phyloP scores from a whole-genome alignment of 2,113 vertebrate genomes.

The Etheostoma spectabile region DNA sequence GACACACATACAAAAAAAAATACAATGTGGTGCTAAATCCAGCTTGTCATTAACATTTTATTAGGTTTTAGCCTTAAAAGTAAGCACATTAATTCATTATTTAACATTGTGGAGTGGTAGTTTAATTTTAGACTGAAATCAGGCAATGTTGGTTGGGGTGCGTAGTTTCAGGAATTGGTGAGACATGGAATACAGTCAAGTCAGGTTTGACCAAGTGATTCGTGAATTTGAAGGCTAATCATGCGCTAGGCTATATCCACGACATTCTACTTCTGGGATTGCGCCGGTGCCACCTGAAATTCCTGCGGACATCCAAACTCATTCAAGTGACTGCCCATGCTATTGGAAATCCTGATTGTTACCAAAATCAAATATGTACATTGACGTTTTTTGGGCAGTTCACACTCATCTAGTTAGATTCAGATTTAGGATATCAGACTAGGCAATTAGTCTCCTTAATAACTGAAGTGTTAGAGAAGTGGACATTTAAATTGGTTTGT shows the following conservation, averaged over 20 bases:
- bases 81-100: not conserved
- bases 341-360: not conserved
- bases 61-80: not conserved
- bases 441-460: not conserved
- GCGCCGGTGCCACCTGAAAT: no score
- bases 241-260: no score
- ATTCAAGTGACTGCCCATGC: not conserved
- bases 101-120: not conserved
- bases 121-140: not conserved
- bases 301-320: no score
- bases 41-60: constrained; percentile 4
- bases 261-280: no score
- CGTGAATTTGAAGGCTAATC: not conserved
- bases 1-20: constrained; percentile 19
- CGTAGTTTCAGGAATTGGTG: not conserved
- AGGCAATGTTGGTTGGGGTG: not conserved
- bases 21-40: not conserved
- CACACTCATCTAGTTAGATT: not conserved
- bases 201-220: not conserved
- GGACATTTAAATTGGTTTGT: not conserved
- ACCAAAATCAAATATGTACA: not conserved
- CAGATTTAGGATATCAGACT: not conserved
- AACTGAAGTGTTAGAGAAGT: not conserved
- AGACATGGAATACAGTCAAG: not conserved
- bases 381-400: not conserved